phyloP scores from a whole-genome alignment of 1,140 invertebrate species.

The Drosophila watanabei region DNA sequence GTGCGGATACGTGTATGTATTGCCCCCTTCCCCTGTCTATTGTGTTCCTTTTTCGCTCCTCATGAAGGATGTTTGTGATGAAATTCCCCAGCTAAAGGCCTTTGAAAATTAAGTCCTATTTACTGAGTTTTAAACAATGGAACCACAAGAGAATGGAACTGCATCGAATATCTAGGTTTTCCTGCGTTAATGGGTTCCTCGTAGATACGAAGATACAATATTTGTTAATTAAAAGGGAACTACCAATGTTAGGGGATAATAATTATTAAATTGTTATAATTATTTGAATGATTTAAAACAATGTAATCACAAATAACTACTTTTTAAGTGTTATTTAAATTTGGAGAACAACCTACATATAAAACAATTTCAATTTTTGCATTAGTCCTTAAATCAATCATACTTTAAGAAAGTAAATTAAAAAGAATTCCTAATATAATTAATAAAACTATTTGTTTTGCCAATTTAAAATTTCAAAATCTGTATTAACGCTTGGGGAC shows the following conservation, averaged over 20 bases:
- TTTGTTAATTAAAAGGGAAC: background rate
- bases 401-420: too few species aligned
- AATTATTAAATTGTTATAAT: background rate
- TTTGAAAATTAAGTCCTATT: background rate
- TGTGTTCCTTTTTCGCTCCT: background rate
- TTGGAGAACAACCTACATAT: background rate
- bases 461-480: background rate
- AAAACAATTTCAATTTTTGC: too few species aligned
- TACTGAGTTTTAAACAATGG: background rate
- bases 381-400: too few species aligned
- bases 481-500: background rate
- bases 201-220: background rate
- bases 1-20: background rate
- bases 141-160: background rate
- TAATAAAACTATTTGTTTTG: background rate
- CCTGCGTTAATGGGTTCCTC: background rate
- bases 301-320: background rate
- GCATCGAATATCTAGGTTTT: background rate
- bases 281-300: background rate
- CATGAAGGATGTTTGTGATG: constrained; percentile 25
- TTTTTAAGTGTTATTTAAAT: background rate
- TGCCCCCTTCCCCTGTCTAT: background rate
- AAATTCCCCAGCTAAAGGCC: constrained; percentile 15
- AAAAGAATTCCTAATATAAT: background rate
- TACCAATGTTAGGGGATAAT: background rate